phyloP scores from a whole-genome alignment of 2,113 vertebrate species.

The Galemys pyrenaicus region DNA sequence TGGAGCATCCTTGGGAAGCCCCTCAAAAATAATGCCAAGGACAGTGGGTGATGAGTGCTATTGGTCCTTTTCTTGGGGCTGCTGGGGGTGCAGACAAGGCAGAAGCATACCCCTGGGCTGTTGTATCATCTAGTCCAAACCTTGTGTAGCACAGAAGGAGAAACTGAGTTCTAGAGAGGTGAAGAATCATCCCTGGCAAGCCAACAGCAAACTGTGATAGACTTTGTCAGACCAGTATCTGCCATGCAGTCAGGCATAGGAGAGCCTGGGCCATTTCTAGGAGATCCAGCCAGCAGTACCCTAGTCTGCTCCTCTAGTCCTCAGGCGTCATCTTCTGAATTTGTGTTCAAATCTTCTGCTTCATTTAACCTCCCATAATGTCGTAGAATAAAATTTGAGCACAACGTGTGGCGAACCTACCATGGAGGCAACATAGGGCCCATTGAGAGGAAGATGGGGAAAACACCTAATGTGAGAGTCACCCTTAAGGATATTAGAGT shows the following conservation, averaged over 20 bases:
- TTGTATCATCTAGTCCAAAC: background rate
- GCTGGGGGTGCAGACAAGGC: background rate
- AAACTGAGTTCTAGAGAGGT: constrained; percentile 16
- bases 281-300: background rate
- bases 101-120: background rate
- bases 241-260: background rate
- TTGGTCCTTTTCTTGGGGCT: background rate
- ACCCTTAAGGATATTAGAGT: background rate
- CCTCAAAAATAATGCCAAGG: background rate
- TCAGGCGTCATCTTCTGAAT: background rate
- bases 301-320: background rate
- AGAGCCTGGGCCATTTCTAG: background rate
- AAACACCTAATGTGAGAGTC: background rate
- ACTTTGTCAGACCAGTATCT: constrained; percentile 24
- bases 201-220: background rate
- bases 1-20: background rate
- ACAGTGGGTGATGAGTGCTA: background rate
- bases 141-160: background rate
- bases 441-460: constrained; percentile 7
- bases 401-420: background rate
- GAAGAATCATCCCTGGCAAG: background rate
- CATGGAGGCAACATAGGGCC: background rate
- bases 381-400: constrained; percentile 8
- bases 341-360: constrained; percentile 34
- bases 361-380: background rate